Evolutionary conservation across 2,888 invertebrate genomes (phyloP).

Genomic region (Troides helena): DNA sequence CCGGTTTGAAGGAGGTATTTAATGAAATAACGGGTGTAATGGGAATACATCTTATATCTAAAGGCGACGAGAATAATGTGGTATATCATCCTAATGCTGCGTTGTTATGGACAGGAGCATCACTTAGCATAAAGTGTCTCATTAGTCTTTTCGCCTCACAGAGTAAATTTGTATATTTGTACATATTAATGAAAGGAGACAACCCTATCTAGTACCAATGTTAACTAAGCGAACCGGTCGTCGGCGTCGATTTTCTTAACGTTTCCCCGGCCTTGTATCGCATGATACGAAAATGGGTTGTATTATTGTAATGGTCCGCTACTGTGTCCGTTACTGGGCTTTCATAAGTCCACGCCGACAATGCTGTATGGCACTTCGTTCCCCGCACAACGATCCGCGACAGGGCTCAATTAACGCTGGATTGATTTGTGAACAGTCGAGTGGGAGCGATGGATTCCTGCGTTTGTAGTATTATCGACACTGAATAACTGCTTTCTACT

Average conservation of each 20-base stretch:
- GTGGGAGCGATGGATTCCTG: constrained; percentile 40
- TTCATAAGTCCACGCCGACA: constrained; percentile 29
- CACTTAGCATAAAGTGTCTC: too few relatives aligned
- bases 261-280: constrained; percentile 31
- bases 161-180: not conserved
- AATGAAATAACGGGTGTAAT: too few relatives aligned
- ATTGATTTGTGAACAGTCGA: constrained; percentile 51
- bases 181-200: constrained; percentile 2
- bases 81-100: too few relatives aligned
- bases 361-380: constrained; percentile 18
- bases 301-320: constrained; percentile 30
- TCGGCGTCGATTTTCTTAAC: constrained; percentile 31
- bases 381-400: constrained; percentile 14
- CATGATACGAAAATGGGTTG: constrained; percentile 31
- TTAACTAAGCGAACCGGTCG: constrained; percentile 29
- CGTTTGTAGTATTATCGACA: constrained; percentile 41
- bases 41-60: too few relatives aligned
- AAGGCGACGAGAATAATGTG: too few relatives aligned
- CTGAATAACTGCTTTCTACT: constrained; percentile 45
- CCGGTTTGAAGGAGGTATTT: too few relatives aligned
- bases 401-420: constrained; percentile 35
- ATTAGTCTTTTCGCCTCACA: too few relatives aligned
- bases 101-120: too few relatives aligned
- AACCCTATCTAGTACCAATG: constrained; percentile 25
- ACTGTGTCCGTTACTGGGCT: constrained; percentile 30